Conservation (phyloP, 2,797 vertebrate species). For the Aphelocoma californica region DNA sequence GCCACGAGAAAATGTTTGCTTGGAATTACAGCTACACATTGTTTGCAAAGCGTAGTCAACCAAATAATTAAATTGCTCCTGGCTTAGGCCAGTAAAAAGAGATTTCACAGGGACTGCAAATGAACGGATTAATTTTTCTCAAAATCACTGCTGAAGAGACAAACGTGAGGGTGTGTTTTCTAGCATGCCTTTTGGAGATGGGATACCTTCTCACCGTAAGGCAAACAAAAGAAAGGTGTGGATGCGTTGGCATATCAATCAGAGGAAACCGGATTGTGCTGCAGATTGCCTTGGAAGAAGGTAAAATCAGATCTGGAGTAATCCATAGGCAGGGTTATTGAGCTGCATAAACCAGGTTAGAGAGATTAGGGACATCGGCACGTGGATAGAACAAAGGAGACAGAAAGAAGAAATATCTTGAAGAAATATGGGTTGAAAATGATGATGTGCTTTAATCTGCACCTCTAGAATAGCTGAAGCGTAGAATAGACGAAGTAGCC, state of each 20-base stretch:
- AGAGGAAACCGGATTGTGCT: not conserved
- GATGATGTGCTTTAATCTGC: not conserved
- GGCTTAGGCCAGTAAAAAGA: not conserved
- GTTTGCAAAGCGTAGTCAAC: not conserved
- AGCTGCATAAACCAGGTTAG: not conserved
- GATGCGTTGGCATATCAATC: not conserved
- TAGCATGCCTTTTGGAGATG: not conserved
- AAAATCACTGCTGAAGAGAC: not conserved
- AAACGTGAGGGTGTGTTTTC: not conserved
- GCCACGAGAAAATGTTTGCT: not conserved
- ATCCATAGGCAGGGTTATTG: not conserved
- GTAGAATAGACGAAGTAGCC: not conserved
- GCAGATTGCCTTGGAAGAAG: not conserved
- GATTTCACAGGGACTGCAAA: not conserved
- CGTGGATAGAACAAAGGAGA: constrained; percentile 10
- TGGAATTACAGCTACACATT: not conserved
- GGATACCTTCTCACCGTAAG: not conserved
- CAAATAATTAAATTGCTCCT: constrained; percentile 18
- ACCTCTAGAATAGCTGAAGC: not conserved
- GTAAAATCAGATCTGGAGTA: not conserved
- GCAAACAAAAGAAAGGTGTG: constrained; percentile 26
- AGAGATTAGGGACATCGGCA: not conserved
- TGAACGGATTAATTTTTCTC: not conserved
- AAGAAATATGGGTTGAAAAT: not conserved
- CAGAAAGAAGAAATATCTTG: not conserved